A percentile compares a stretch with the other conserved stretches of the same genome.
Evolutionary conservation across 2,113 vertebrate species (phyloP).

Genomic region (Recurvirostra avosetta): DNA sequence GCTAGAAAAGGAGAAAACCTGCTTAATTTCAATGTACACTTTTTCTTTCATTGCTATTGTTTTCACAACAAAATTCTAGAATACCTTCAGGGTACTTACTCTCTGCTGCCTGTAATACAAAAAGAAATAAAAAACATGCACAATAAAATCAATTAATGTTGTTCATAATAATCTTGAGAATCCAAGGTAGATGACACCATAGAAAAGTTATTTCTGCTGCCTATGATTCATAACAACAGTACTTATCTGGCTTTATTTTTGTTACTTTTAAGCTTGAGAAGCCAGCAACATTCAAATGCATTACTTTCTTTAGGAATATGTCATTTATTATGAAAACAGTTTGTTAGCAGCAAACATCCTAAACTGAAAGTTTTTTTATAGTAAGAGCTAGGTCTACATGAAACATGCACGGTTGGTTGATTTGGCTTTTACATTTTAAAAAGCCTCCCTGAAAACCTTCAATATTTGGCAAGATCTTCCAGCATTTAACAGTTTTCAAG

Average conservation of each 20-base stretch:
- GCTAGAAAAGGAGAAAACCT: neutral
- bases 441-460: neutral
- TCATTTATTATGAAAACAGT: neutral
- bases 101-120: neutral
- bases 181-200: neutral
- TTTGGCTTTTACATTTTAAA: neutral
- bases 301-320: neutral
- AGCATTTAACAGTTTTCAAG: neutral
- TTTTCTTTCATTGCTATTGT: neutral
- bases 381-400: neutral
- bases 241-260: neutral
- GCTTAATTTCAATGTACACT: neutral
- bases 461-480: neutral
- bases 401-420: neutral
- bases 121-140: neutral
- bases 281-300: neutral
- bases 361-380: neutral
- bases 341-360: neutral
- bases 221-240: neutral
- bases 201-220: neutral
- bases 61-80: neutral
- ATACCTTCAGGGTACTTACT: neutral
- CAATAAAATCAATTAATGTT: neutral
- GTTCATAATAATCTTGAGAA: neutral
- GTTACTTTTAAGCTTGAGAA: neutral